These are phyloP conservation scores for Tetrapedia diversipes DNA, from an alignment of 2,888 invertebrate genomes.

Conservation along the genomic window DNA sequence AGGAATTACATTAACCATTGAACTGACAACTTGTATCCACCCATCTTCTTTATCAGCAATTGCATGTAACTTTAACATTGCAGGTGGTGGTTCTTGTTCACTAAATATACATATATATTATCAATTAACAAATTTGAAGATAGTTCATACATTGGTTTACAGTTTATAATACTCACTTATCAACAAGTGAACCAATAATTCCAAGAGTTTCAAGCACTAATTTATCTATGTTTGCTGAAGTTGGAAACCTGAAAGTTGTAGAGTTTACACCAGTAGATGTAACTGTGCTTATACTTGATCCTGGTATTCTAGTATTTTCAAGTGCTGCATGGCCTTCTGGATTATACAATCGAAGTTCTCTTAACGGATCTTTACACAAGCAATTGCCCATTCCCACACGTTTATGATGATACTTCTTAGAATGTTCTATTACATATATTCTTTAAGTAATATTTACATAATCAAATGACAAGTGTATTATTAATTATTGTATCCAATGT, in stretches of 20 bases:
- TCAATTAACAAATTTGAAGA: background rate
- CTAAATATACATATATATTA: conserved; percentile 82
- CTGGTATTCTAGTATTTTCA: conserved; percentile 76
- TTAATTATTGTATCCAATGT: conserved; percentile 39
- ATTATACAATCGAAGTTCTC: conserved; percentile 83
- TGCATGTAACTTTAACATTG: conserved; percentile 91
- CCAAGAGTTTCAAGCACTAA: conserved; percentile 92
- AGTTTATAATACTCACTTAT: conserved; percentile 87
- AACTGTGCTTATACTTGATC: conserved; percentile 74
- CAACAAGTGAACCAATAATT: conserved; percentile 92
- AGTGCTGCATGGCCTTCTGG: conserved; percentile 71
- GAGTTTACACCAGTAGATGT: conserved; percentile 69
- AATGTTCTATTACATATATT: conserved; percentile 36
- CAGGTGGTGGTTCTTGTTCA: conserved; percentile 94
- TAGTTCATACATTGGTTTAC: too few species aligned
- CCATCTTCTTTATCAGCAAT: conserved; percentile 96
- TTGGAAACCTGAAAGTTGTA: conserved; percentile 78
- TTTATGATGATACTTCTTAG: conserved; percentile 59
- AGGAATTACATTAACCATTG: conserved; percentile 92
- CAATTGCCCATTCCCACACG: conserved; percentile 89
- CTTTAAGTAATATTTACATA: conserved; percentile 62
- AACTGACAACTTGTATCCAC: conserved; percentile 94
- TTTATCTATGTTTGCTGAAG: conserved; percentile 86
- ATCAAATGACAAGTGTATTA: conserved; percentile 50
- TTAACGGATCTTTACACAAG: conserved; percentile 88